Percentiles rank a stretch among this genome's conserved stretches.
These are phyloP conservation scores for Scrobipalpa atriplicella DNA, from an alignment of 2,888 invertebrate species.

Conservation along the genomic window DNA sequence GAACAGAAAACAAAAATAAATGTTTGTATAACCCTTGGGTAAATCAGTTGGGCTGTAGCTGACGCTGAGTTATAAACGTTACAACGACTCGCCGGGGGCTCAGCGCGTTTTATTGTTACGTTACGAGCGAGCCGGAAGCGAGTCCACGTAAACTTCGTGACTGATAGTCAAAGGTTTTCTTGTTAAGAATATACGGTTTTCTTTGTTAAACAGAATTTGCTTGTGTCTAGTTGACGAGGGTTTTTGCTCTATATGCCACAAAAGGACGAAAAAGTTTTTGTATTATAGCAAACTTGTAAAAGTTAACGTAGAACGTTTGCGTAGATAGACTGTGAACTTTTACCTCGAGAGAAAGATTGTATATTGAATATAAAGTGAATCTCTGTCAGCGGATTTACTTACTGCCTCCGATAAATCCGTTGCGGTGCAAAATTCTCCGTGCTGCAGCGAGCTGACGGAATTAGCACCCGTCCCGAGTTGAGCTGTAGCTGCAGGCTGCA, in stretches of 20 bases:
- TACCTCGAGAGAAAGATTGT: background rate
- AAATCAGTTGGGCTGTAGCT: background rate
- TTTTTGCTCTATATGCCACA: no score
- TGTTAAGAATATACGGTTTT: background rate
- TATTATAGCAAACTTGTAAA: background rate
- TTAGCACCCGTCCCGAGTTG: no score
- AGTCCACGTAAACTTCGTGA: background rate
- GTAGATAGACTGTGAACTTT: background rate
- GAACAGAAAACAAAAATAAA: background rate
- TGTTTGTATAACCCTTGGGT: background rate
- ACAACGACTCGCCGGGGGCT: background rate
- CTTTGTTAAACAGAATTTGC: background rate
- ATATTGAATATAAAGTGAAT: constrained; percentile 3
- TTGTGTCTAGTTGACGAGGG: no score
- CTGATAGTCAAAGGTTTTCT: background rate
- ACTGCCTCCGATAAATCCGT: background rate
- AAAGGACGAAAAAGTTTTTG: no score
- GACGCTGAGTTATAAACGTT: background rate
- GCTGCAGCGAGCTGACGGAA: background rate
- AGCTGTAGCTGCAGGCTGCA: no score
- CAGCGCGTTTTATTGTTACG: background rate
- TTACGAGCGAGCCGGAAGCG: background rate
- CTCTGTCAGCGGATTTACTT: constrained; percentile 1
- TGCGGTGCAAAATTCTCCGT: background rate
- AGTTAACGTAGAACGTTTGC: background rate